A percentile compares a stretch with the other conserved stretches of the same genome.
Evolutionary conservation across 2,797 vertebrate species (phyloP).

Genomic region (Ispidina picta): DNA sequence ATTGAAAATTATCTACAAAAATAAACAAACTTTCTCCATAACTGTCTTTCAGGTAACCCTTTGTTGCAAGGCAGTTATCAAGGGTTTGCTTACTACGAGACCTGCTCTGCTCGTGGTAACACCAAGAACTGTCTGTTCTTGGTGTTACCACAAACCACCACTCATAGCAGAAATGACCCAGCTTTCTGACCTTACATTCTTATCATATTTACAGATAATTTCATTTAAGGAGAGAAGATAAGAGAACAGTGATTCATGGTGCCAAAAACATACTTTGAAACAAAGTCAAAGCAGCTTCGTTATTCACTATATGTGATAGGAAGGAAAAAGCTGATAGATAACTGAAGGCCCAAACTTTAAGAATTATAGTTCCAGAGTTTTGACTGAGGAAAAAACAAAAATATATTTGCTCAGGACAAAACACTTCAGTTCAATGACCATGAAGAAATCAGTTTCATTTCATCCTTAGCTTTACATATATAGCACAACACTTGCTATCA

Average conservation of each 20-base stretch:
- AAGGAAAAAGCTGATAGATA: neutral
- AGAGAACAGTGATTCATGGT: neutral
- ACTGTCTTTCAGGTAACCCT: neutral
- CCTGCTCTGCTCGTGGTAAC: neutral
- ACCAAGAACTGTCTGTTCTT: no score
- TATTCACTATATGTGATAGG: neutral
- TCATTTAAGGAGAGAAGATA: neutral
- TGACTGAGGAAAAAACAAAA: neutral
- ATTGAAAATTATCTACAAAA: neutral
- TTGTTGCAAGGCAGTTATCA: rapidly evolving
- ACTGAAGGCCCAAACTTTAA: neutral
- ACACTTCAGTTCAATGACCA: neutral
- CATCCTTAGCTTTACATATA: neutral
- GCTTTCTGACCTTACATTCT: neutral
- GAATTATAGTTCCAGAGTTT: neutral
- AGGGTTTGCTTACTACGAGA: neutral
- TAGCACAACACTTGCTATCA: neutral
- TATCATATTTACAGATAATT: neutral
- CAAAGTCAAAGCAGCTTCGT: neutral
- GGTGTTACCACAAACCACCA: neutral
- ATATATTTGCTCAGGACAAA: neutral
- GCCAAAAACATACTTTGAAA: neutral
- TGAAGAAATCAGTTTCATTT: neutral
- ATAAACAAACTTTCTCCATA: neutral
- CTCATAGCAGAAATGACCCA: neutral